Base-by-base conservation (phyloP, 2,113 vertebrate species). In the Neotoma lepida region DNA sequence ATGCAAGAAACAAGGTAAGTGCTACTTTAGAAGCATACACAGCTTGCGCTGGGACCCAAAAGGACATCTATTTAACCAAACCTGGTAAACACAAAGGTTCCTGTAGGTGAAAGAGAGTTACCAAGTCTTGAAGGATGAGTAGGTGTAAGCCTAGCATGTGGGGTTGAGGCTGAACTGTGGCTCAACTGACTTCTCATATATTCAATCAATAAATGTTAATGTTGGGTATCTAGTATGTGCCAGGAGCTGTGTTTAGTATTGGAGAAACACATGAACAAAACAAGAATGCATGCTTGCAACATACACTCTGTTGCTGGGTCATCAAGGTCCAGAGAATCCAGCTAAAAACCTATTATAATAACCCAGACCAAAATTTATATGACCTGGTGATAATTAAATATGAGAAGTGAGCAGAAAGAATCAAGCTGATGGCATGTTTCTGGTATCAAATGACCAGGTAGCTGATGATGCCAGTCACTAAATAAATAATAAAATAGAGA, bases 401-500 rank as follows among this genome's bases (percentile, higher is more conserved):
- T 22, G 54, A 44, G 46, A 87, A 58, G 18, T 80, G 56, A 95
- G 76, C 56, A 94, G 76, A 93, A 90, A 51, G 41, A 30, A 76
- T 96, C 74, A 89, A 74, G 56, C 20, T 87, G 86, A 93, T 93
- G 64, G 56, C 35, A 41, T 46, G 44, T 91, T 95, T 97, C 92
- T 81, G 2, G 12, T 95, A 96, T 96, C 88, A 89, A 10, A 91
- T 39, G 56, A n/a, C 44, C 87, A 94, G 85, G 78, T 63, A 89
- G 86, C 85, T 35, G 71, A 80, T 35, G 64, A 92, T 41, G 10
- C 56, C 81, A 86, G 58, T 93, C 74, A 41, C 70, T 77, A 89
- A 94, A 78, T 94, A 90, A 95, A 91, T 84, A 80, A 92, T 90
- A 86, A 91, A 81, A 70, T 51, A 78, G 78, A 93, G n/a, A 91